Base-by-base conservation (phyloP, 1,140 invertebrate species). In the Octopus bimaculoides region DNA sequence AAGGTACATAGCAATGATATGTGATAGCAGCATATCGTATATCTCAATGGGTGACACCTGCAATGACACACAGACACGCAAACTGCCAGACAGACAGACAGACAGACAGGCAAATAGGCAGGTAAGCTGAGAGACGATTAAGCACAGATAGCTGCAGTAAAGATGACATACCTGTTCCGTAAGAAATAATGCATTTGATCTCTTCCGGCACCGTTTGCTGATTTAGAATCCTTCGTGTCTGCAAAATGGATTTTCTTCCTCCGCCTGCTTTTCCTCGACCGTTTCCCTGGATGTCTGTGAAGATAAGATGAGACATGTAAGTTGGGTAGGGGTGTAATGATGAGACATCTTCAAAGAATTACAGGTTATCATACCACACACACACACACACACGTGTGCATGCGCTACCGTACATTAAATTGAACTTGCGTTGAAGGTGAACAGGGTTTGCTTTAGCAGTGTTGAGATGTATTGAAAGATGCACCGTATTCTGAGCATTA, bases 211-310 rank as follows among this genome's bases (percentile, higher is more conserved):
- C 74, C 74, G 41, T n/a, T 14, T 52, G 74, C 20, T 3, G 52
- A 52, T 75, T 54, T 52, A 52, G 52, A 75, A 7, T 75, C 74
- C 14, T 75, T 75, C 5, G 52, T 41, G 3, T 75, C 74, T 52
- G 20, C 12, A 41, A 54, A 75, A 54, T 75, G 20, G 8, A 75
- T 41, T 75, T 75, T 75, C 52, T 75, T 75, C 74, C 74, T 75
- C 74, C 74, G 26, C 20, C 74, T 17, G 41, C 6, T 75, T 52
- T 75, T 75, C 52, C 74, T 75, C 4, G 8, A 0, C 52, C 52
- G 4, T 75, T 41, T 75, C 20, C 74, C 26, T 75, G 73, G 10
- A 3, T 14, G 0, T n/a, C 61, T 66, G 61, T n/a, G n/a, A 66
- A 66, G n/a, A 12, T 14, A 66, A 66, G n/a, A n/a, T 3, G 3